Evolutionary conservation across 1,140 invertebrate genomes (phyloP).

Genomic region (Drosophila littoralis): DNA sequence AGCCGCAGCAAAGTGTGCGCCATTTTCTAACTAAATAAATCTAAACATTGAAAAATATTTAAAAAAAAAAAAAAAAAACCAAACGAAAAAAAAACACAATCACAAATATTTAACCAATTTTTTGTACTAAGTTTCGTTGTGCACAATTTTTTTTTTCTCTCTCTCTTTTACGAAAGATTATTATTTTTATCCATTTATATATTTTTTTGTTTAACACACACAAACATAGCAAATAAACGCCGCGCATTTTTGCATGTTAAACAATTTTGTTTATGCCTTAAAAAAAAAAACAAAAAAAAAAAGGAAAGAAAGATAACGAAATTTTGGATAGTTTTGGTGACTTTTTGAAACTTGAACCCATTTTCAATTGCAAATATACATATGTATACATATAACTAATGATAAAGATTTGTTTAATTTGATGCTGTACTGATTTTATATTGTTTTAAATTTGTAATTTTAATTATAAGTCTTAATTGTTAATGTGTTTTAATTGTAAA

Average conservation of each 20-base stretch:
- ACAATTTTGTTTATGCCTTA: slow-evolving; percentile 47
- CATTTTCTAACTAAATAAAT: slow-evolving; percentile 74
- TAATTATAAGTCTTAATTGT: slow-evolving; percentile 79
- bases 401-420: slow-evolving; percentile 76
- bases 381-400: slow-evolving; percentile 75
- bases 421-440: slow-evolving; percentile 81
- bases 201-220: slow-evolving; percentile 65
- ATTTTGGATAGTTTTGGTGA: slow-evolving; percentile 68
- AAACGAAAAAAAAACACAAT: slow-evolving; percentile 29
- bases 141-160: slow-evolving; percentile 38
- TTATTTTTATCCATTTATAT: slow-evolving; percentile 22
- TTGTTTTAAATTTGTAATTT: slow-evolving; percentile 81
- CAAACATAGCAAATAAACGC: slow-evolving; percentile 49
- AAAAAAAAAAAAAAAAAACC: slow-evolving; percentile 35
- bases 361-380: slow-evolving; percentile 72
- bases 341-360: slow-evolving; percentile 68
- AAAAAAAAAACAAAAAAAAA: slow-evolving; percentile 2
- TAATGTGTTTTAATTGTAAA: slow-evolving; percentile 82
- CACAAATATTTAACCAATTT: slow-evolving; percentile 51
- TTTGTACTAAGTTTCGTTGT: slow-evolving; percentile 61
- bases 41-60: slow-evolving; percentile 12
- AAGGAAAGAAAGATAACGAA: slow-evolving; percentile 3
- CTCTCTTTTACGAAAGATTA: slow-evolving; percentile 26
- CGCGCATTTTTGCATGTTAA: slow-evolving; percentile 58
- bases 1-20: slow-evolving; percentile 66